phyloP scores from a whole-genome alignment of 2,113 vertebrate species.

The Falco punctatus region DNA sequence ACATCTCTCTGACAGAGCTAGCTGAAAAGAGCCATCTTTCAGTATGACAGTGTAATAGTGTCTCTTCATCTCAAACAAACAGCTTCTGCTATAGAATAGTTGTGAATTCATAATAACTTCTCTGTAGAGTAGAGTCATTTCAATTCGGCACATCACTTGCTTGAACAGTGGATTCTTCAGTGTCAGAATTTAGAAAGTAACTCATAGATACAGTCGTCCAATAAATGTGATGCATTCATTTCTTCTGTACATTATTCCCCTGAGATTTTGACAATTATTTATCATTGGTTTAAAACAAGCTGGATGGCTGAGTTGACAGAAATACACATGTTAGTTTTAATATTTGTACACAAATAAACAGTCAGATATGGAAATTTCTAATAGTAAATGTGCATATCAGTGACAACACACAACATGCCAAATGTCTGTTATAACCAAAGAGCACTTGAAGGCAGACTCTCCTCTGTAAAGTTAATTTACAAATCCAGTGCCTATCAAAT shows the following conservation, averaged over 20 bases:
- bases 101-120: slow-evolving; percentile 23
- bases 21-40: slow-evolving; percentile 46
- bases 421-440: not conserved
- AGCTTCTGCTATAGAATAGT: not conserved
- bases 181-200: not conserved
- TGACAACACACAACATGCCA: not conserved
- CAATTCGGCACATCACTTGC: not conserved
- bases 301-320: not conserved
- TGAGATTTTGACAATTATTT: not conserved
- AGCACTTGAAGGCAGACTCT: not conserved
- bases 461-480: not conserved
- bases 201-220: slow-evolving; percentile 12
- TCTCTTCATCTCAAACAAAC: slow-evolving; percentile 52
- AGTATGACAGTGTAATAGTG: slow-evolving; percentile 39
- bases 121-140: not conserved
- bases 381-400: not conserved
- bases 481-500: not conserved
- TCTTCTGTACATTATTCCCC: not conserved
- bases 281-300: not conserved
- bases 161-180: slow-evolving; percentile 9
- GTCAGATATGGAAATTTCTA: not conserved
- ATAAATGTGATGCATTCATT: not conserved
- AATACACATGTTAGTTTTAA: not conserved
- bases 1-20: not conserved
- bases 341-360: not conserved